Base-by-base conservation (phyloP, 2,888 invertebrate species). In the Pelosia muscerda region DNA sequence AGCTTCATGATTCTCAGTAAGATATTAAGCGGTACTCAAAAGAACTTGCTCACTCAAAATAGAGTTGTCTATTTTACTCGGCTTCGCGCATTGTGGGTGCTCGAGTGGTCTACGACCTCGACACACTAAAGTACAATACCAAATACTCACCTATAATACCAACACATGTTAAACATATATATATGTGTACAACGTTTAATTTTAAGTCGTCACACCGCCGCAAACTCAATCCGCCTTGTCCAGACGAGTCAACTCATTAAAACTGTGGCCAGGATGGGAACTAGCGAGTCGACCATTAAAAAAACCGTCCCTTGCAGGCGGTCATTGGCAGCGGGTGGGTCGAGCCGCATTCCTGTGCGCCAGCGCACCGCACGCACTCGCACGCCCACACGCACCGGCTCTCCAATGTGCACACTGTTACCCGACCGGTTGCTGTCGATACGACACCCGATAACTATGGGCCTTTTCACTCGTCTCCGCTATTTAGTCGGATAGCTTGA, bases 311-410 rank as follows among this genome's bases (percentile, higher is more conserved):
- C 91, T 90, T 84, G 87, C 88, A 87, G 88, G 91, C 94, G 94
- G 94, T 94, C 94, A 93, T 93, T 94, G 94, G 93, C 94, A 91
- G 94, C 93, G 92, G 91, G 91, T 87, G 90, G 92, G 91, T 88
- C 90, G 90, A 89, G 86, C 93, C 91, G 91, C 94, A 94, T 94
- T 94, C 94, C 93, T 92, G 89, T 89, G 93, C 92, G 91, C 90
- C 86, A 79, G 92, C 91, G 91, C 92, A 88, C 82, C 88, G 86
- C 88, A 86, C 91, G 87, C 88, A 84, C 86, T 84, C 86, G 81
- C 87, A 84, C 92, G 90, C 92, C 88, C 88, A 89, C 92, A 88
- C 88, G 86, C 88, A 81, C 88, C 83, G 84, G 79, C 77, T 74
- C 76, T 75, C 74, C 74, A 74, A 82, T 77, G 82, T 77, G 77